phyloP scores from a whole-genome alignment of 2,797 vertebrate genomes.

The Megalops cyprinoides region DNA sequence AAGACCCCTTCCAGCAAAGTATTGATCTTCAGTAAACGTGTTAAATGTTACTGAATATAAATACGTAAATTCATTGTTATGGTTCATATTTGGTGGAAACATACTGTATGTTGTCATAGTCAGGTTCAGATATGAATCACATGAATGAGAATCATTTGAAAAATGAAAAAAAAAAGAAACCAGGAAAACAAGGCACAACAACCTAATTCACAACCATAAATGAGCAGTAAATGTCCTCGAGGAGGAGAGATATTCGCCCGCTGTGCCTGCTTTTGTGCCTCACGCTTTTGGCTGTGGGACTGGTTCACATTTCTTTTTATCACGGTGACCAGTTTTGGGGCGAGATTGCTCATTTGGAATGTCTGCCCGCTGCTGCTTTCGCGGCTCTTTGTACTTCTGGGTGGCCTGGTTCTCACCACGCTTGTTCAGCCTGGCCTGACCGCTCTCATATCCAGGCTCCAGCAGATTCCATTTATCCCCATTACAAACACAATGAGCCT shows the following conservation, averaged over 20 bases:
- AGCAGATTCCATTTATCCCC: neutral
- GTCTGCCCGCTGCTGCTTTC: conserved; percentile 10
- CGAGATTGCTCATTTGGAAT: conserved; percentile 11
- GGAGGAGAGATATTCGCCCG: too few species aligned
- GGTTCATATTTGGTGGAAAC: too few species aligned
- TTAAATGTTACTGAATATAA: neutral
- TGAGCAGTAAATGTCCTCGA: neutral
- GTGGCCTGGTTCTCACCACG: conserved; percentile 47
- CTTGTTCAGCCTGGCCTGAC: too few species aligned
- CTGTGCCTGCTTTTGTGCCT: neutral
- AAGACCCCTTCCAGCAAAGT: neutral
- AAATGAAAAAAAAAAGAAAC: neutral
- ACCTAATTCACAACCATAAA: neutral
- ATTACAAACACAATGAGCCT: too few species aligned
- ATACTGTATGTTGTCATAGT: too few species aligned
- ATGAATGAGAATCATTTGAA: neutral
- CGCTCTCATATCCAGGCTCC: too few species aligned
- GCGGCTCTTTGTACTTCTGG: conserved; percentile 49
- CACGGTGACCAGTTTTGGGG: neutral
- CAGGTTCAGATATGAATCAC: neutral
- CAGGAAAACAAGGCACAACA: too few species aligned
- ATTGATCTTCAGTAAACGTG: neutral
- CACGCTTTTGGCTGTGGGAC: neutral
- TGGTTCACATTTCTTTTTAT: conserved; percentile 39
- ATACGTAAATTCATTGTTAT: neutral